Evolutionary conservation across 2,888 invertebrate genomes (phyloP), one percentile per base, ranked within the genome.

Genomic region (Hetaerina titia): DNA sequence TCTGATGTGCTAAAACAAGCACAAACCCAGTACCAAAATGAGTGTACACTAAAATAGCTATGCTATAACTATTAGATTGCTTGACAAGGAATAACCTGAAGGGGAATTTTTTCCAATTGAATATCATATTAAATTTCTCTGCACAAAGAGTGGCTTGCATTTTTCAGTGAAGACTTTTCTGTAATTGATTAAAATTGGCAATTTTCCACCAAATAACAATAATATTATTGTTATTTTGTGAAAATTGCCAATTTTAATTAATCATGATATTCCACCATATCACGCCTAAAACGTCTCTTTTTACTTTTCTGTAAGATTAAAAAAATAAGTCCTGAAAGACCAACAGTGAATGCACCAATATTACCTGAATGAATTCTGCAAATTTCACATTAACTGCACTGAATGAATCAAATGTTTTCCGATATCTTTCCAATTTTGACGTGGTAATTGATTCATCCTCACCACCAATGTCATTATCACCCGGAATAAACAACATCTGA

Each of bases 391-490:
- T 94, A 81, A 98, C 97, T 0, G 98, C 97, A 95, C 98, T 97
- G 5, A 98, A 97, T 96, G 98, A 98, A 64, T 97, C 97, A 96
- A 99, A 99, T 95, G 98, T 97, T 96, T 97, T 97, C 95, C 98
- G 97, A 96, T 99, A 99, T 96, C 98, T 97, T 25, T 97, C 96
- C 11, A 98, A 96, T 97, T 98, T 98, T n/a, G 97, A 96, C 90
- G 97, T 97, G 56, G 97, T 98, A 88, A 98, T 97, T 81, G 97
- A 97, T 96, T 98, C 98, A 95, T 97, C 96, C 97, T 99, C 99
- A 22, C 99, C 99, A 13, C 99, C 99, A 95, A 99, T 99, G 96
- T 99, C 99, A 97, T 99, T 99, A 96, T 99, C 99, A 9, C 99
- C 99, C 45, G 99, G 99, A 95, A 99, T 97, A 97, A 95, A 81